Evolutionary conservation across 2,113 vertebrate species (phyloP), one percentile per base, ranked within the genome.

Genomic region (Mesembrinibis cayennensis): DNA sequence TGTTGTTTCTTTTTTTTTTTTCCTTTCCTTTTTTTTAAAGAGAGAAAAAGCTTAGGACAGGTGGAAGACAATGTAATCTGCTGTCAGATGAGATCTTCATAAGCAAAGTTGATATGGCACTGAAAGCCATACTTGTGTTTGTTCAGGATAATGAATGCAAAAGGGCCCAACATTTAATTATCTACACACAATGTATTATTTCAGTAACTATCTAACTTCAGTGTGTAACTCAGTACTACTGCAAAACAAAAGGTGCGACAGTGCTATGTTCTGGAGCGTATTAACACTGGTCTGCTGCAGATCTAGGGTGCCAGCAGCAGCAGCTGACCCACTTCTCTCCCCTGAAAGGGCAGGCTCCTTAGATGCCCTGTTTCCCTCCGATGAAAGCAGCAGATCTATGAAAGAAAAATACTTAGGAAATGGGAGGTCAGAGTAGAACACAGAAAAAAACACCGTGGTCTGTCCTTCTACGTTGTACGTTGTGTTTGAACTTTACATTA

Each of bases 361-460:
- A 10, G 5, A 53, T 71, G 47, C 42, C 14, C 62, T 15, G 5
- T 9, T 50, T 53, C 16, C 34, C 45, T 36, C 40, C 21, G 26
- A 14, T 0, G 26, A 11, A 36, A 78, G 27, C 8, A 40, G 50
- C 47, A 82, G 66, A 38, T 74, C 61, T 27, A 1, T 8, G 62
- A 50, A 67, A 72, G 82, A 65, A 82, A 74, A 70, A 30, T 27
- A 45, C 21, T 53, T 14, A 7, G 17, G 52, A 52, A 30, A 47
- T 22, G 18, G 69, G 40, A 86, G 67, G 38, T 88, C 7, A 7
- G 56, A 58, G 38, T 3, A 27, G 42, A 78, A 21, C 14, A 14
- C 8, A 25, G 13, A 29, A 50, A 16, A 65, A 16, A 1, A 73
- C 77, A 6, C 34, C 0, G 0, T 42, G 42, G 12, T 70, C n/a